phyloP scores from a whole-genome alignment of 2,888 invertebrate genomes.

The Norana najaformis region DNA sequence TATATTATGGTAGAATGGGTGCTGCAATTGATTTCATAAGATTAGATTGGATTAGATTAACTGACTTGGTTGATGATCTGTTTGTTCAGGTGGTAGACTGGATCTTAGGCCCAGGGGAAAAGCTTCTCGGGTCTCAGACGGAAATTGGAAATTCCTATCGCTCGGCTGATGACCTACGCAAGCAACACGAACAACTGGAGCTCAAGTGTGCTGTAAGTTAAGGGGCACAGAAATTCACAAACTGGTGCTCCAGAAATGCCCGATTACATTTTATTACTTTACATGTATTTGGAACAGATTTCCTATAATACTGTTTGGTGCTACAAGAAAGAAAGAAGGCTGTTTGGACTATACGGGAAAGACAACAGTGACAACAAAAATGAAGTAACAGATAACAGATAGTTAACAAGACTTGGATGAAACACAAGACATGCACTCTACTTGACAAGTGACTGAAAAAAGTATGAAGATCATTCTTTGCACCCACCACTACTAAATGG shows the following conservation, averaged over 20 bases:
- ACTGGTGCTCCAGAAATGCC: background rate
- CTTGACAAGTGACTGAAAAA: too few relatives aligned
- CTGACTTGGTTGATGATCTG: background rate
- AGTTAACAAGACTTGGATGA: too few relatives aligned
- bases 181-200: constrained; percentile 76
- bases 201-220: constrained; percentile 72
- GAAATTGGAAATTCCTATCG: constrained; percentile 71
- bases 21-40: background rate
- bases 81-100: constrained; percentile 73
- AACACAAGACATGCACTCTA: too few relatives aligned
- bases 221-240: background rate
- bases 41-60: background rate
- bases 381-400: too few relatives aligned
- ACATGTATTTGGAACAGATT: too few relatives aligned
- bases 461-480: background rate
- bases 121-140: constrained; percentile 72
- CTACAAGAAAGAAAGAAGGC: too few relatives aligned
- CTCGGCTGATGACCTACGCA: constrained; percentile 75
- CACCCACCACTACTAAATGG: background rate
- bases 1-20: too few relatives aligned
- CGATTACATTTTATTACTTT: background rate
- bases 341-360: too few relatives aligned
- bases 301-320: too few relatives aligned
- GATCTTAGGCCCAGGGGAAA: constrained; percentile 78
- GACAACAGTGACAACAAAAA: too few relatives aligned